Evolutionary conservation across 1,140 invertebrate genomes (phyloP), one percentile per base, ranked within the genome.

Genomic region (Aporrectodea caliginosa): DNA sequence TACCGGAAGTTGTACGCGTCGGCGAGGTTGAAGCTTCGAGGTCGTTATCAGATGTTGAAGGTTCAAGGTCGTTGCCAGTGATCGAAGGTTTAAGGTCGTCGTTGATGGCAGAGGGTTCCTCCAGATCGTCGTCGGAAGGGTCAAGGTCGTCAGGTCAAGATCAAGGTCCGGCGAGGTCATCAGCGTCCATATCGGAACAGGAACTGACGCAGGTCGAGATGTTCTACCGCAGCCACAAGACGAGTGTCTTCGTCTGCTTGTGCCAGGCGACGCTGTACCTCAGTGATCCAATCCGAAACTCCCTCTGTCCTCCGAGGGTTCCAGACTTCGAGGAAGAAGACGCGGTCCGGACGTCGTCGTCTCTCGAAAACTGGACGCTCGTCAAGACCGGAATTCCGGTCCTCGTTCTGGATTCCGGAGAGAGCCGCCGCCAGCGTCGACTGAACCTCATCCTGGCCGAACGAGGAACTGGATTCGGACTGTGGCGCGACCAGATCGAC

Each of bases 401-500:
- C 0, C 89, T 95, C 0, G 88, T 95, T 0, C 89, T 95, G 71
- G 93, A 95, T 87, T 91, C 91, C 6, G 94, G 86, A 0, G 84
- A 87, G 58, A 92, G 93, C 6, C 87, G 93, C 70, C 90, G 91
- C 71, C 92, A 93, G 83, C 88, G 93, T 32, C 91, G 91, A 33
- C 92, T 95, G 2, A 92, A 93, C 79, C 91, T 95, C 31, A 89
- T 94, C 1, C 84, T 95, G 27, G 93, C 94, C 0, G 94, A 95
- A 87, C 90, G 93, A 73, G 94, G 94, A 1, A 93, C 93, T 1
- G 93, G 93, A 72, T 95, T 95, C 85, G 92, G 92, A 33, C 87
- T 95, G n/a, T 95, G 94, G 94, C 90, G 90, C 77, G 94, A 95
- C 86, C 91, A 91, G n/a, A 93, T 95, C 81, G 93, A 91, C 81